phyloP scores from a whole-genome alignment of 2,888 invertebrate genomes.

The Mesopsocus fuscifrons region DNA sequence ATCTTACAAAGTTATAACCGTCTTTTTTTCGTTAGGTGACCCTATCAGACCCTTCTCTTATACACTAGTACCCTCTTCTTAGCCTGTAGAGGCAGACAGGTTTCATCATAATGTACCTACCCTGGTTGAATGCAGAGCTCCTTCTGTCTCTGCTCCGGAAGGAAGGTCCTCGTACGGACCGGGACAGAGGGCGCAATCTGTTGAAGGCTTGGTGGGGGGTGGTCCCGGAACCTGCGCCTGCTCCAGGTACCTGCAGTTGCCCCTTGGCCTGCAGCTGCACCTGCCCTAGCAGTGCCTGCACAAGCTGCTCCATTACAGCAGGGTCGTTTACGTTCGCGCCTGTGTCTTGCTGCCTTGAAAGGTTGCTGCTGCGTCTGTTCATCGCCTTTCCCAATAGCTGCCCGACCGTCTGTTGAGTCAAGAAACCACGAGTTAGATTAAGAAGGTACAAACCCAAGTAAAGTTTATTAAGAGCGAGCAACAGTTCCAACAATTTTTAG shows the following conservation, averaged over 20 bases:
- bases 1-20: too few species aligned
- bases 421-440: too few species aligned
- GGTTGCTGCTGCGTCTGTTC: background rate
- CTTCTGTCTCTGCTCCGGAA: constrained; percentile 9
- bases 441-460: too few species aligned
- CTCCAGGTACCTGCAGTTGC: constrained; percentile 8
- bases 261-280: constrained; percentile 11
- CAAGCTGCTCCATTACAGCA: constrained; percentile 13
- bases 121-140: constrained; percentile 5
- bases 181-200: constrained; percentile 25
- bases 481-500: too few species aligned
- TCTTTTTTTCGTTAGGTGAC: too few species aligned
- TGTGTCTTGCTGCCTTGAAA: background rate
- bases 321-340: constrained; percentile 9
- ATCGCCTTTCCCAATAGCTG: background rate
- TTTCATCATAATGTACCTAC: too few species aligned
- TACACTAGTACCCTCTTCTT: too few species aligned
- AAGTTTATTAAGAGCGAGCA: too few species aligned
- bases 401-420: background rate
- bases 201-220: constrained; percentile 17
- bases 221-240: constrained; percentile 19
- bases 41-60: too few species aligned
- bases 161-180: constrained; percentile 20
- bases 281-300: constrained; percentile 13
- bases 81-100: too few species aligned